These are phyloP conservation scores for Epiblema foenella DNA, from an alignment of 2,888 invertebrate species.

Conservation along the genomic window DNA sequence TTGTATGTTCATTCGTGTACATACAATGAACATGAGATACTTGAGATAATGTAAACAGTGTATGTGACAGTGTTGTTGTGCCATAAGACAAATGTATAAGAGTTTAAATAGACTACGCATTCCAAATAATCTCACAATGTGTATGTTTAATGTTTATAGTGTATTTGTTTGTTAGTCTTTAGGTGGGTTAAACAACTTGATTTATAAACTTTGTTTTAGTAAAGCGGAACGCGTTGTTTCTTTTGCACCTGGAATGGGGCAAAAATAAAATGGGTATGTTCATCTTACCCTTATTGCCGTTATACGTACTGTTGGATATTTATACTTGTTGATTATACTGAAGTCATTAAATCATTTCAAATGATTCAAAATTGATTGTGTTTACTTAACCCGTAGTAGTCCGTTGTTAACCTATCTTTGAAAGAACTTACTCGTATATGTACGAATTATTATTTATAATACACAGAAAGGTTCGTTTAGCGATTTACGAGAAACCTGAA, in stretches of 20 bases:
- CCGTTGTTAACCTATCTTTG: slow-evolving; percentile 18
- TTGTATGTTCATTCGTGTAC: slow-evolving; percentile 66
- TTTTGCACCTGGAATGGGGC: neutral
- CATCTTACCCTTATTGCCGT: neutral
- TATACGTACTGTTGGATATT: slow-evolving; percentile 11
- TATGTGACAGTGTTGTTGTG: slow-evolving; percentile 51
- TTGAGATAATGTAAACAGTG: neutral
- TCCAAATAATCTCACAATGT: slow-evolving; percentile 53
- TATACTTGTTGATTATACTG: slow-evolving; percentile 27
- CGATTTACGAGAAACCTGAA: slow-evolving; percentile 20
- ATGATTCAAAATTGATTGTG: slow-evolving; percentile 56
- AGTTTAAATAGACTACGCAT: slow-evolving; percentile 57
- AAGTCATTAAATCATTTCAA: slow-evolving; percentile 59
- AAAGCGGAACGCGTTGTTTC: neutral
- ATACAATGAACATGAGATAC: slow-evolving; percentile 47
- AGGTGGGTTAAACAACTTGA: neutral
- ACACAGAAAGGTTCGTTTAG: slow-evolving; percentile 23
- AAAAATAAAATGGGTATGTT: neutral
- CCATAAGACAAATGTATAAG: slow-evolving; percentile 53
- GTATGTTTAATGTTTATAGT: slow-evolving; percentile 23
- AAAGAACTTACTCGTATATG: slow-evolving; percentile 15
- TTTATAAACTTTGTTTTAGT: neutral
- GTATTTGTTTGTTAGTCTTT: slow-evolving; percentile 22
- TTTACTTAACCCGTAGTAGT: neutral
- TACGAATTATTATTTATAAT: slow-evolving; percentile 23